These are phyloP conservation scores for Mesoclemmys tuberculata DNA, from an alignment of 2,113 vertebrate genomes.

Conservation along the genomic window DNA sequence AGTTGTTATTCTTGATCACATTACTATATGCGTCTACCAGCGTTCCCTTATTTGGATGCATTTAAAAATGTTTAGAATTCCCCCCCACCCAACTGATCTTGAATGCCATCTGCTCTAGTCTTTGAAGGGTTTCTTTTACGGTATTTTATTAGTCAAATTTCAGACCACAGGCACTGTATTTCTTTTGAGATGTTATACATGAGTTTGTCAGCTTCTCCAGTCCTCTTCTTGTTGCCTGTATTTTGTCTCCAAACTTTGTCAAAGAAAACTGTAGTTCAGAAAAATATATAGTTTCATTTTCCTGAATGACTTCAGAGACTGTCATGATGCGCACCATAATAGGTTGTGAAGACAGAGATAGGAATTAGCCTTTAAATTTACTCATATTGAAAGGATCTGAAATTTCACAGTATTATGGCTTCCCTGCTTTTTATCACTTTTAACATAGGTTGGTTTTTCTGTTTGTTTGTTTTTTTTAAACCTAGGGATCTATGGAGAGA, in stretches of 20 bases:
- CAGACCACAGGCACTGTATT: not conserved
- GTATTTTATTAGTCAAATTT: not conserved
- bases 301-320: not conserved
- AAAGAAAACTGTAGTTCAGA: not conserved
- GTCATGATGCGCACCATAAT: not conserved
- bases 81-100: not conserved
- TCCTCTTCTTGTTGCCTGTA: not conserved
- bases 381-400: not conserved
- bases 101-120: not conserved
- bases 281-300: not conserved
- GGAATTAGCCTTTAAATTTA: not conserved
- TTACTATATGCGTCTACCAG: not conserved
- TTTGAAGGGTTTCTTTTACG: not conserved
- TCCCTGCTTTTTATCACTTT: not conserved
- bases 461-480: not conserved
- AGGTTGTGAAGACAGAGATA: not conserved
- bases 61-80: not conserved
- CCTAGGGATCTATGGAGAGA: not conserved
- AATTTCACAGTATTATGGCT: not conserved
- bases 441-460: too few species aligned
- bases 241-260: not conserved
- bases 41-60: not conserved
- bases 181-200: not conserved
- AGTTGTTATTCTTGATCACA: not conserved
- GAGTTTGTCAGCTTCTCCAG: not conserved